phyloP scores from a whole-genome alignment of 2,888 invertebrate species.

The Patella pellucida region DNA sequence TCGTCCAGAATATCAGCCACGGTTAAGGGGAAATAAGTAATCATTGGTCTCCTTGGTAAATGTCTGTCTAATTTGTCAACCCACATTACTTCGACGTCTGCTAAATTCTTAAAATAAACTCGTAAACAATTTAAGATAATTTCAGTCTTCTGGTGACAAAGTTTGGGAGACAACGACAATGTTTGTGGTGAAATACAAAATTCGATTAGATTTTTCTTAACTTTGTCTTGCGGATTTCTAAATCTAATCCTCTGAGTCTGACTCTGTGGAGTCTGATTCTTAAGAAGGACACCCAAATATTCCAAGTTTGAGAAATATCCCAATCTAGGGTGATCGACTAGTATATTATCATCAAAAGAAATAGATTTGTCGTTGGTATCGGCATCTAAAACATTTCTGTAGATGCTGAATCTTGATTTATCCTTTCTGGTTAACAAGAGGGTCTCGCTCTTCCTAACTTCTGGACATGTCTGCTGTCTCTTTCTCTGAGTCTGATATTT shows the following conservation, averaged over 20 bases:
- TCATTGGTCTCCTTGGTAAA: slow-evolving; percentile 11
- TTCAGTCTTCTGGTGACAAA: slow-evolving; percentile 29
- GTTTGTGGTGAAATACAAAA: not conserved
- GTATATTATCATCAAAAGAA: not conserved
- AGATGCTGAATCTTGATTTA: not conserved
- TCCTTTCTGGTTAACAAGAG: not conserved
- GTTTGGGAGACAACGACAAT: not conserved
- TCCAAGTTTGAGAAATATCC: not conserved
- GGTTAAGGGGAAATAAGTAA: not conserved
- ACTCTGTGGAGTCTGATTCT: not conserved
- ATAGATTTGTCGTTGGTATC: not conserved
- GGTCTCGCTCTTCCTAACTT: not conserved
- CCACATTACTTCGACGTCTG: slow-evolving; percentile 32
- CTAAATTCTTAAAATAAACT: slow-evolving; percentile 30
- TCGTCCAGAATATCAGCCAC: slow-evolving; percentile 4
- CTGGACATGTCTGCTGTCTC: not conserved
- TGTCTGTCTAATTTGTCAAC: slow-evolving; percentile 21
- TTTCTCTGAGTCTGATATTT: not conserved
- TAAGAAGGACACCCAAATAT: not conserved
- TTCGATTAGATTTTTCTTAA: not conserved
- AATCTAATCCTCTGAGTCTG: not conserved
- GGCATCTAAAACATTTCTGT: not conserved
- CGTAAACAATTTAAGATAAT: slow-evolving; percentile 33
- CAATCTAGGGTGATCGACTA: not conserved
- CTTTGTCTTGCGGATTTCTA: too few species aligned